phyloP scores from a whole-genome alignment of 2,113 vertebrate species.

The Upupa epops region DNA sequence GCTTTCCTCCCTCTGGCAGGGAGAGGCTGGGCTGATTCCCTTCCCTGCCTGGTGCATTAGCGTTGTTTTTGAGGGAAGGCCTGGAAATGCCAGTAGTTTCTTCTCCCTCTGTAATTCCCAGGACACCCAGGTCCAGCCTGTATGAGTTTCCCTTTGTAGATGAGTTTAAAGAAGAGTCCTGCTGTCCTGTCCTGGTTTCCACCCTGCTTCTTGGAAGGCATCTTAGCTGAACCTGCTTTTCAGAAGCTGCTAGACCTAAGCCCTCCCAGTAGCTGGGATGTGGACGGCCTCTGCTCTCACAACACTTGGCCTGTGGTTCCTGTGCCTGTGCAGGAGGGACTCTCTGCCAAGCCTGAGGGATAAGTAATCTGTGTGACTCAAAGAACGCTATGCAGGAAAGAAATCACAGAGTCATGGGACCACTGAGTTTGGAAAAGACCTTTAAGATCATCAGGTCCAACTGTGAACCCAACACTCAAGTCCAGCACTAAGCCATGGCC shows the following conservation, averaged over 20 bases:
- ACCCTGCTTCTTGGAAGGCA: slow-evolving; percentile 45
- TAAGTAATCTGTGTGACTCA: not conserved
- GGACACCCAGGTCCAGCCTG: not conserved
- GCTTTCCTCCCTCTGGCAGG: not conserved
- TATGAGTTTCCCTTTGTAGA: slow-evolving; percentile 40
- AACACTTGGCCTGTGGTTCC: not conserved
- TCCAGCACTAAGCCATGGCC: not conserved
- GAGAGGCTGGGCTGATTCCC: not conserved
- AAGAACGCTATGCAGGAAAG: not conserved
- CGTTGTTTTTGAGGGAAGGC: not conserved
- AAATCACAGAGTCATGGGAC: not conserved
- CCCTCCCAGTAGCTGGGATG: not conserved
- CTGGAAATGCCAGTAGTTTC: slow-evolving; percentile 48
- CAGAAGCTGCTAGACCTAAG: not conserved
- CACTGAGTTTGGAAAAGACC: not conserved
- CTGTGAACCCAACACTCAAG: not conserved
- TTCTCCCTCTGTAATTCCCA: slow-evolving; percentile 43
- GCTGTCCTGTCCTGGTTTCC: slow-evolving; percentile 59
- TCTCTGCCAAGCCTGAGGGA: not conserved
- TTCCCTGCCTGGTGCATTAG: not conserved
- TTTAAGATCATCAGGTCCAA: not conserved
- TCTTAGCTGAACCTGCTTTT: slow-evolving; percentile 11
- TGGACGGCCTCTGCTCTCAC: not conserved
- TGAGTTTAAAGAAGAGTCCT: slow-evolving; percentile 34
- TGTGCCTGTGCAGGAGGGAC: not conserved